Evolutionary conservation across 2,888 invertebrate species (phyloP).

Genomic region (Agonopterix subpropinquella): DNA sequence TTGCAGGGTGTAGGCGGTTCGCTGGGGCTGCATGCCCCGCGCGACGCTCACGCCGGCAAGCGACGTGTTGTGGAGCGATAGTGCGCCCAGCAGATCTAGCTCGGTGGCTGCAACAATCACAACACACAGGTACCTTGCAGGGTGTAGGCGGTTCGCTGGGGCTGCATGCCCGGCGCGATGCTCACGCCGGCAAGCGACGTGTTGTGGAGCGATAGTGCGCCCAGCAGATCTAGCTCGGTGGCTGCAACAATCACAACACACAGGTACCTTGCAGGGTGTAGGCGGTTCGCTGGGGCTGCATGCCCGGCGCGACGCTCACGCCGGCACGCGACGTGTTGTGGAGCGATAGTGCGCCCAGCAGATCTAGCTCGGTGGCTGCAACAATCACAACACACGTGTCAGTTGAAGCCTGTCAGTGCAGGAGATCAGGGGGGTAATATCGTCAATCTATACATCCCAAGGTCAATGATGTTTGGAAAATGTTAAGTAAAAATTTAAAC

Average conservation of each 20-base stretch:
- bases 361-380: constrained; percentile 83
- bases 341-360: constrained; percentile 86
- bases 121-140: constrained; percentile 77
- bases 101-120: constrained; percentile 76
- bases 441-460: constrained; percentile 14
- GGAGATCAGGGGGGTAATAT: too few species aligned
- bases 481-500: too few species aligned
- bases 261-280: constrained; percentile 82
- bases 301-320: constrained; percentile 79
- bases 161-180: constrained; percentile 79
- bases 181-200: constrained; percentile 82
- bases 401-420: too few species aligned
- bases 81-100: constrained; percentile 86
- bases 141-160: constrained; percentile 82
- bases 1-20: constrained; percentile 83
- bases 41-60: constrained; percentile 81
- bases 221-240: constrained; percentile 85
- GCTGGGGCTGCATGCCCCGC: constrained; percentile 81
- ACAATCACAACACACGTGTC: constrained; percentile 28
- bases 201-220: constrained; percentile 86
- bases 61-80: constrained; percentile 86
- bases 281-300: constrained; percentile 82
- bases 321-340: constrained; percentile 85
- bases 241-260: constrained; percentile 62
- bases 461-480: constrained; percentile 8